Percentiles rank a stretch among this genome's conserved stretches.
These are phyloP conservation scores for Cremastobaeus sp. DNA, from an alignment of 2,888 invertebrate species.

Conservation along the genomic window DNA sequence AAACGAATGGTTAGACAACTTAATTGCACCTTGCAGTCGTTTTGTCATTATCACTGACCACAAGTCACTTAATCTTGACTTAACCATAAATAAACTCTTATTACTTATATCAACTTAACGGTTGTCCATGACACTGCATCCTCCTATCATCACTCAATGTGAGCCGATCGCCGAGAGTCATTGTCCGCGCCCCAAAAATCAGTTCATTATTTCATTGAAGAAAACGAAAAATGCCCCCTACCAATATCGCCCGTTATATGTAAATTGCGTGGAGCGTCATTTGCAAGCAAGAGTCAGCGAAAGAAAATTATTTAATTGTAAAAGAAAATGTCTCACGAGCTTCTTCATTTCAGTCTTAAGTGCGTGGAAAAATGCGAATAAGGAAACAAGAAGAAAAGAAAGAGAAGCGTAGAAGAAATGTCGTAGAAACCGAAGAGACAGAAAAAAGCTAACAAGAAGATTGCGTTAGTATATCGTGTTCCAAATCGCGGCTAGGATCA, in stretches of 20 bases:
- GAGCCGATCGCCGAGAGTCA: constrained; percentile 1
- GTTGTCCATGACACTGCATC: constrained; percentile 3
- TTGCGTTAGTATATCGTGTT: constrained; percentile 72
- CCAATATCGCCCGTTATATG: too few relatives aligned
- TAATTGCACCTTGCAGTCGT: constrained; percentile 48
- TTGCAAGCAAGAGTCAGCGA: too few relatives aligned
- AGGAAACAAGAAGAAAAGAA: neutral
- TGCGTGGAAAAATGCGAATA: constrained; percentile 12
- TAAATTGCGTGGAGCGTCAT: too few relatives aligned
- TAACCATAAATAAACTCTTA: constrained; percentile 40
- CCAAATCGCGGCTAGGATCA: constrained; percentile 75
- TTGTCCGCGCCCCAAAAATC: too few relatives aligned
- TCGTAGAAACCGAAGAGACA: constrained; percentile 6
- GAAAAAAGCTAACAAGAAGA: constrained; percentile 20
- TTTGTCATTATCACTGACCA: constrained; percentile 38
- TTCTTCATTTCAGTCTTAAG: too few relatives aligned
- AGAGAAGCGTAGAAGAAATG: constrained; percentile 1
- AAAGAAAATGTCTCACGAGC: too few relatives aligned
- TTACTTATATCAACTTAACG: constrained; percentile 27
- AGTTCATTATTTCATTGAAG: too few relatives aligned
- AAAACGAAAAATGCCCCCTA: constrained; percentile 1
- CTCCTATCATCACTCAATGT: constrained; percentile 12
- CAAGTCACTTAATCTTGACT: constrained; percentile 33
- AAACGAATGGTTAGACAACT: constrained; percentile 51
- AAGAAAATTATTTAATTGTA: too few relatives aligned